Percentiles rank a stretch among this genome's conserved stretches.
These are phyloP conservation scores for Cotesia glomerata DNA, from an alignment of 1,140 invertebrate species.

Conservation along the genomic window DNA sequence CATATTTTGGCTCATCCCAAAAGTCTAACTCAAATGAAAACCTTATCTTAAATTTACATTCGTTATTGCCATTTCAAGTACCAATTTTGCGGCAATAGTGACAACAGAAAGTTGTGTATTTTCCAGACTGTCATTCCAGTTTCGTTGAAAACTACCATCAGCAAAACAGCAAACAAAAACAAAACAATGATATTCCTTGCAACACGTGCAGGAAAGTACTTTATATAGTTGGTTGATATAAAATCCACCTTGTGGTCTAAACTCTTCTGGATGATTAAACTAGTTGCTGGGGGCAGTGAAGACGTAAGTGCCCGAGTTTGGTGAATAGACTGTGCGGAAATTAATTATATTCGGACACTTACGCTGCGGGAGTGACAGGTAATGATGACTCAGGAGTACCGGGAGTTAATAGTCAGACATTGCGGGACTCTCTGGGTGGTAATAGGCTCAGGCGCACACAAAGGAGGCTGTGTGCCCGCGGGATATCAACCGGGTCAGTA, in stretches of 20 bases:
- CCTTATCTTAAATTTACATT: too few relatives aligned
- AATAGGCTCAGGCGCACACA: neutral
- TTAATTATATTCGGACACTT: neutral
- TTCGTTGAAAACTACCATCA: neutral
- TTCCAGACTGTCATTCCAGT: neutral
- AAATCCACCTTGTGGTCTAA: slow-evolving; percentile 12
- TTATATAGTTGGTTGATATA: slow-evolving; percentile 30
- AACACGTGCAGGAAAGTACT: slow-evolving; percentile 36
- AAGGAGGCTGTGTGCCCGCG: neutral
- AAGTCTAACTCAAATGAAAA: too few relatives aligned
- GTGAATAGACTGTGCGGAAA: neutral
- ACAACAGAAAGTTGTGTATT: too few relatives aligned
- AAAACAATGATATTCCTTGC: slow-evolving; percentile 32
- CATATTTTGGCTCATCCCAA: too few relatives aligned
- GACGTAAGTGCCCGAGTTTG: neutral
- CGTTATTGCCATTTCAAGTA: too few relatives aligned
- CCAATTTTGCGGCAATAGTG: too few relatives aligned
- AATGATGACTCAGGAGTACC: slow-evolving; percentile 3
- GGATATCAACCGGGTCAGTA: neutral
- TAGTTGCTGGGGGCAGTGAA: neutral
- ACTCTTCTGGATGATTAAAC: neutral
- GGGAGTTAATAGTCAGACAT: slow-evolving; percentile 8
- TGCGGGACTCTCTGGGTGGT: neutral
- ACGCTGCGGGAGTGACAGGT: neutral
- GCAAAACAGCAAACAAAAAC: slow-evolving; percentile 4